phyloP scores from a whole-genome alignment of 2,888 invertebrate genomes.

The Asteroscopus sphinx region DNA sequence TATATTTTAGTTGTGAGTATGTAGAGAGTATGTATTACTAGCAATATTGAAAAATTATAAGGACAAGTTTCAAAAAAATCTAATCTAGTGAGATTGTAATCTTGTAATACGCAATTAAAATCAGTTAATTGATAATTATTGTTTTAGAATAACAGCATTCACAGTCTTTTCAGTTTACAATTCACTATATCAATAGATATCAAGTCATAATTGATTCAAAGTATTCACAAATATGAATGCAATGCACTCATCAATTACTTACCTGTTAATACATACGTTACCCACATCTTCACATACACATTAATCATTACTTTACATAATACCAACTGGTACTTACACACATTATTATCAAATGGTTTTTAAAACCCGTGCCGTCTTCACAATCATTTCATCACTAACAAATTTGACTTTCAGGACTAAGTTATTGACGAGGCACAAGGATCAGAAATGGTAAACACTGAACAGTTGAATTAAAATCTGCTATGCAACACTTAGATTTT shows the following conservation, averaged over 20 bases:
- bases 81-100: not conserved
- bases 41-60: not conserved
- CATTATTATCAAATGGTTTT: constrained; percentile 50
- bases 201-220: constrained; percentile 2
- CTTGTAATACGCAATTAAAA: too few relatives aligned
- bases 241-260: constrained; percentile 21
- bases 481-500: constrained; percentile 77
- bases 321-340: constrained; percentile 16
- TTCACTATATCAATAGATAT: constrained; percentile 5
- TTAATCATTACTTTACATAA: constrained; percentile 18
- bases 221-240: constrained; percentile 5
- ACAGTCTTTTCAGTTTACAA: not conserved
- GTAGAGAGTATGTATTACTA: constrained; percentile 10
- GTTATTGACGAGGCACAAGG: constrained; percentile 95
- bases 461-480: constrained; percentile 71
- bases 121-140: too few relatives aligned
- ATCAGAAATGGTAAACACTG: constrained; percentile 94
- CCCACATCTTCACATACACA: constrained; percentile 23
- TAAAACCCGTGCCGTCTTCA: constrained; percentile 65
- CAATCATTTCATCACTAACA: constrained; percentile 87
- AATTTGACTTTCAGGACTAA: constrained; percentile 95
- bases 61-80: not conserved
- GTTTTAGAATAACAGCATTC: not conserved
- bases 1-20: constrained; percentile 22
- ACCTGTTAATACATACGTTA: constrained; percentile 29